A percentile compares a stretch with the other conserved stretches of the same genome.
Conservation (phyloP, 2,888 invertebrate species). For the Orchestes rusci region DNA sequence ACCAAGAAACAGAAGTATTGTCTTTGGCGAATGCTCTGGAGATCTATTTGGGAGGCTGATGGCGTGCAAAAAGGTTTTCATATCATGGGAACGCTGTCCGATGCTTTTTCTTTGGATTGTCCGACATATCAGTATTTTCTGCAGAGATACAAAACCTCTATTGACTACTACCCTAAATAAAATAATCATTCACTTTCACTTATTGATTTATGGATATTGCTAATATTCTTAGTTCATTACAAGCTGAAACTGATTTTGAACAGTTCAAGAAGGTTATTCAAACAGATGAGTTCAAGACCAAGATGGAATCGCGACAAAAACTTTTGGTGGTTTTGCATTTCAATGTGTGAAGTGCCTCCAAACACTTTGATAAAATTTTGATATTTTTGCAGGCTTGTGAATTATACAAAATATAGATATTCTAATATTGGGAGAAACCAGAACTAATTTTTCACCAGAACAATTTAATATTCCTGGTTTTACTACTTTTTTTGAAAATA, state of each 20-base stretch:
- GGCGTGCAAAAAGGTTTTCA: conserved; percentile 1
- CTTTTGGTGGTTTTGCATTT: not conserved
- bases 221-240: conserved; percentile 1
- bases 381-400: no score
- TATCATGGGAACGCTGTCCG: not conserved
- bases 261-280: not conserved
- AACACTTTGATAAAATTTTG: no score
- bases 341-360: no score
- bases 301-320: not conserved
- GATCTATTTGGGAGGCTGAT: conserved; percentile 1
- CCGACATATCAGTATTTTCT: conserved; percentile 1
- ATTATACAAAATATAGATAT: no score
- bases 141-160: conserved; percentile 1
- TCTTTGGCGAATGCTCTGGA: conserved; percentile 1
- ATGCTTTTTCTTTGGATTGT: not conserved
- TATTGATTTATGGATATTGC: conserved; percentile 4
- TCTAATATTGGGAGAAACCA: no score
- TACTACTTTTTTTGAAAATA: no score
- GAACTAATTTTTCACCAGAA: no score
- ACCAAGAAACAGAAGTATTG: not conserved
- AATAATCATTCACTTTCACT: no score
- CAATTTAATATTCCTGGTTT: no score
- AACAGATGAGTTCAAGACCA: not conserved
- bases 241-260: not conserved
- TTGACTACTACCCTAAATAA: no score